Evolutionary conservation across 2,797 vertebrate species (phyloP).

Genomic region (Gobionotothen gibberifrons): DNA sequence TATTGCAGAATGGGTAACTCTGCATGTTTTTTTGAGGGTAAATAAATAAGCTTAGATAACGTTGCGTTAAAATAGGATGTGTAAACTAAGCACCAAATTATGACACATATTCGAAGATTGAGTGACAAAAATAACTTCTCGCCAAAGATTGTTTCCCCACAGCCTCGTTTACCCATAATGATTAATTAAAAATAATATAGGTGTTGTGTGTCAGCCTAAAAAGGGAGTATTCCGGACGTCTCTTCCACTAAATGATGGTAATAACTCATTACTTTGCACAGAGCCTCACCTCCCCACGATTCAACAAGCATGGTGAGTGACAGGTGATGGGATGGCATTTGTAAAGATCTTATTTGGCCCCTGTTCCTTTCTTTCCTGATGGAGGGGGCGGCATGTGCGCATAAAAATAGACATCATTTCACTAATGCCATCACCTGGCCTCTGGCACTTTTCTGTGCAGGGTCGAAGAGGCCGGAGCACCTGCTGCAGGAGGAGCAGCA

Average conservation of each 20-base stretch:
- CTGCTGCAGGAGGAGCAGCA: conserved; percentile 63
- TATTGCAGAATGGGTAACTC: conserved; percentile 16
- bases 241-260: background rate
- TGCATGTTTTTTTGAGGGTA: background rate
- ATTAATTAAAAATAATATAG: no score
- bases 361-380: conserved; percentile 39
- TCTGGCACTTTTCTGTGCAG: conserved; percentile 54
- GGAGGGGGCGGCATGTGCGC: conserved; percentile 38
- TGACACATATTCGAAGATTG: background rate
- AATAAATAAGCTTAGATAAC: background rate
- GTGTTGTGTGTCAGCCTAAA: background rate
- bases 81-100: background rate
- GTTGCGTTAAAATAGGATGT: conserved; percentile 7
- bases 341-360: conserved; percentile 39
- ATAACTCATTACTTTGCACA: conserved; percentile 13
- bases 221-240: background rate
- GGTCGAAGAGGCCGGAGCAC: conserved; percentile 62
- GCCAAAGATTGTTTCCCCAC: background rate
- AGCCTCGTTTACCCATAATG: background rate
- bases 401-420: conserved; percentile 71
- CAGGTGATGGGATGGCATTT: conserved; percentile 64
- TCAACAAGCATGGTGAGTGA: conserved; percentile 43
- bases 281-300: conserved; percentile 21
- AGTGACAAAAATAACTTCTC: background rate
- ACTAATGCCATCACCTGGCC: conserved; percentile 74